Evolutionary conservation across 2,113 vertebrate genomes (phyloP).

Genomic region (Morone chrysops): DNA sequence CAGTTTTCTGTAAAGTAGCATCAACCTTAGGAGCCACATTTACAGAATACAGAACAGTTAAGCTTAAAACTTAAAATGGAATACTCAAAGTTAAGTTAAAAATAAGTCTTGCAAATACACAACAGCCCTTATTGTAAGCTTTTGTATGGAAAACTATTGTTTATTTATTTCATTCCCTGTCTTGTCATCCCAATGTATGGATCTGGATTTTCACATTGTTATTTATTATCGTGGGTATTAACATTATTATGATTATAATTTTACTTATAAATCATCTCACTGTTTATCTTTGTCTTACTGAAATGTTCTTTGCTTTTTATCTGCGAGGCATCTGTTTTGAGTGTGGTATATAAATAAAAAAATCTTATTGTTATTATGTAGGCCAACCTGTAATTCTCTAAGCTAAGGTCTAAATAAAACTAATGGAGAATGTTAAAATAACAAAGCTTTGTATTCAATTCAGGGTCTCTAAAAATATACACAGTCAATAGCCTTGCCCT

Average conservation of each 20-base stretch:
- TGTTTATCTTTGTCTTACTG: not conserved
- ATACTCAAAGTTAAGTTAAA: not conserved
- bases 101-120: not conserved
- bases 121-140: not conserved
- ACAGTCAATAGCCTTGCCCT: conserved; percentile 21
- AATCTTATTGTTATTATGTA: not conserved
- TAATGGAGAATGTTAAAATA: conserved; percentile 10
- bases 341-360: not conserved
- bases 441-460: conserved; percentile 26
- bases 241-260: not conserved
- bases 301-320: not conserved
- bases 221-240: not conserved
- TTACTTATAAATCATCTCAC: not conserved
- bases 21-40: not conserved
- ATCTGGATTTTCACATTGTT: not conserved
- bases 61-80: not conserved
- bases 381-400: conserved; percentile 3
- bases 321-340: not conserved
- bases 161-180: not conserved
- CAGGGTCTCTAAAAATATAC: conserved; percentile 16
- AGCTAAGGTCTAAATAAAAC: not conserved
- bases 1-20: conserved; percentile 11
- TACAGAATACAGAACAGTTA: conserved; percentile 8
- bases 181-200: not conserved
- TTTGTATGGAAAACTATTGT: not conserved